Conservation (phyloP, 2,113 vertebrate genomes). For the Channa maculata region DNA sequence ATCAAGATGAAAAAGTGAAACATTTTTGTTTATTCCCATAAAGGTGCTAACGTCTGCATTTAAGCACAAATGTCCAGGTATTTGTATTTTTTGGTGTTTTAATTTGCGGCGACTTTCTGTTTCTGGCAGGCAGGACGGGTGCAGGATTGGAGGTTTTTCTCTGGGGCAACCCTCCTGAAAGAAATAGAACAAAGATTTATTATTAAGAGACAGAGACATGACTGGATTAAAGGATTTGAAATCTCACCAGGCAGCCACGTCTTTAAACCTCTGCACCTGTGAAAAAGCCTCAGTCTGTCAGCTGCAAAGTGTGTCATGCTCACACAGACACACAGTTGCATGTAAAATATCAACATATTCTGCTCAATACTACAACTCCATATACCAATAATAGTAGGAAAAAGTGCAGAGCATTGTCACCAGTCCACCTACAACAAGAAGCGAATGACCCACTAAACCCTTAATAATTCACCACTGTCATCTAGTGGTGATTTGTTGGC, state of each 20-base stretch:
- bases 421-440: background rate
- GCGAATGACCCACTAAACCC: background rate
- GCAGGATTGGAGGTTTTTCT: background rate
- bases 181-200: constrained; percentile 47
- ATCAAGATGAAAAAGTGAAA: background rate
- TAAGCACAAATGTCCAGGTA: background rate
- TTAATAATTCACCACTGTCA: constrained; percentile 32
- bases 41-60: background rate
- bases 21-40: background rate
- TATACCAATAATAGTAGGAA: background rate
- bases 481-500: constrained; percentile 47
- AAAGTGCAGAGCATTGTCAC: no score
- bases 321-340: background rate
- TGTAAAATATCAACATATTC: background rate
- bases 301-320: constrained; percentile 39
- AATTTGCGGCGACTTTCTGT: no score
- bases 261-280: constrained; percentile 63
- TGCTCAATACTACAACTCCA: no score
- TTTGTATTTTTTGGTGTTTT: no score
- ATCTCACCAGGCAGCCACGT: background rate
- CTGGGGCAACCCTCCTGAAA: constrained; percentile 23
- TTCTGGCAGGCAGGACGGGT: background rate
- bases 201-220: constrained; percentile 59
- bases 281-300: constrained; percentile 19
- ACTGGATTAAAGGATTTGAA: constrained; percentile 74